Evolutionary conservation across 2,113 vertebrate genomes (phyloP).

Genomic region (Alouatta palliata): DNA sequence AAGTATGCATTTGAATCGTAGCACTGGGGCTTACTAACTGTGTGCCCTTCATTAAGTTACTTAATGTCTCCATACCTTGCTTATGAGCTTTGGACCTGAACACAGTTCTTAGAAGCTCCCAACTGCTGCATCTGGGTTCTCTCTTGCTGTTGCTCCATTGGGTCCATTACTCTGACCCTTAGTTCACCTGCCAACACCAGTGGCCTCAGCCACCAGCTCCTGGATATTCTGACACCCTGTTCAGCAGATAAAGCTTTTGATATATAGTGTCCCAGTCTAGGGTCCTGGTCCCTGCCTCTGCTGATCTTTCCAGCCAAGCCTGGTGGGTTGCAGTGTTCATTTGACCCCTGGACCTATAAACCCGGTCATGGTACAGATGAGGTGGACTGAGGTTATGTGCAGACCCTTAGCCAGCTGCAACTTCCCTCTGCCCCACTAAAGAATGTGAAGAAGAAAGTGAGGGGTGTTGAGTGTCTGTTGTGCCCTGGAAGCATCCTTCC

Average conservation of each 20-base stretch:
- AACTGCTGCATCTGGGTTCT: background rate
- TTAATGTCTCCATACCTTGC: background rate
- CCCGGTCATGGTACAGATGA: background rate
- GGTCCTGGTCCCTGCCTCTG: background rate
- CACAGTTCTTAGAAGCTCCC: background rate
- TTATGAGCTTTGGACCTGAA: background rate
- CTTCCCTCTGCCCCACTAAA: background rate
- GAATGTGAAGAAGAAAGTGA: background rate
- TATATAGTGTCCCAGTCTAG: background rate
- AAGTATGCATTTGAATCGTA: background rate
- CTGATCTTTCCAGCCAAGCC: background rate
- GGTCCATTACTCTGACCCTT: background rate
- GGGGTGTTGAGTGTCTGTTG: too few species aligned
- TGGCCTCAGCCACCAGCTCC: background rate
- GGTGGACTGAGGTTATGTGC: background rate
- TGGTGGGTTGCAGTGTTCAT: background rate
- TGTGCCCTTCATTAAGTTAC: background rate
- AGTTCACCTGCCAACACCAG: background rate
- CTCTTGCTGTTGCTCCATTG: background rate
- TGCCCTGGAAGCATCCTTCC: background rate
- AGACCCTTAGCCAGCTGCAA: background rate
- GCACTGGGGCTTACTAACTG: background rate
- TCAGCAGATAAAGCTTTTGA: background rate
- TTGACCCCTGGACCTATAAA: background rate
- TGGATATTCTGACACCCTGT: background rate